Conservation (phyloP, 2,888 invertebrate species). For the Odontocolon sp. region DNA sequence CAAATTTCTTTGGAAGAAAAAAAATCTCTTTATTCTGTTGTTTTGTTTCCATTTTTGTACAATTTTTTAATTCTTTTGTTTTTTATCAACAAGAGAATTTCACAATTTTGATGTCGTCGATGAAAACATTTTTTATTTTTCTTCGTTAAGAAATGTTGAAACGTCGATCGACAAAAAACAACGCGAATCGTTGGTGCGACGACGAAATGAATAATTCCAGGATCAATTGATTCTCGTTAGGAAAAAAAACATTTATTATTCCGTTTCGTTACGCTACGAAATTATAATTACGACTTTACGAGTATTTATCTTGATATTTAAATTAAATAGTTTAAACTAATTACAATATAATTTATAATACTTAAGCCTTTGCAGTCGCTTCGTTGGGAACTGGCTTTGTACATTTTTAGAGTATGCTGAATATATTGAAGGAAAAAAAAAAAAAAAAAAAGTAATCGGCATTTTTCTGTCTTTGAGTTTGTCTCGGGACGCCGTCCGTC, state of each 20-base stretch:
- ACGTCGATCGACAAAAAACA: too few species aligned
- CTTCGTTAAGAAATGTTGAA: too few species aligned
- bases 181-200: too few species aligned
- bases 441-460: background rate
- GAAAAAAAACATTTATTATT: conserved; percentile 12
- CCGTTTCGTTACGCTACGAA: background rate
- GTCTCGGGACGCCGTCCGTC: conserved; percentile 18
- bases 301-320: conserved; percentile 13
- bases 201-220: background rate
- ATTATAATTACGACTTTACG: background rate
- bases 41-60: too few species aligned
- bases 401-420: conserved; percentile 1
- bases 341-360: conserved; percentile 54
- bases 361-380: conserved; percentile 54
- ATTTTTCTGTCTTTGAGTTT: conserved; percentile 42
- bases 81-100: too few species aligned
- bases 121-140: too few species aligned
- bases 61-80: too few species aligned
- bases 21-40: too few species aligned
- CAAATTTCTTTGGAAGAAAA: too few species aligned
- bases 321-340: conserved; percentile 21
- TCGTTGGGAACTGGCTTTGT: conserved; percentile 47
- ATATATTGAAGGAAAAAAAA: conserved; percentile 2
- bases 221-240: background rate
- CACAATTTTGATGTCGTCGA: too few species aligned